These are phyloP conservation scores for Clunio marinus DNA, from an alignment of 2,888 invertebrate genomes.

Conservation along the genomic window DNA sequence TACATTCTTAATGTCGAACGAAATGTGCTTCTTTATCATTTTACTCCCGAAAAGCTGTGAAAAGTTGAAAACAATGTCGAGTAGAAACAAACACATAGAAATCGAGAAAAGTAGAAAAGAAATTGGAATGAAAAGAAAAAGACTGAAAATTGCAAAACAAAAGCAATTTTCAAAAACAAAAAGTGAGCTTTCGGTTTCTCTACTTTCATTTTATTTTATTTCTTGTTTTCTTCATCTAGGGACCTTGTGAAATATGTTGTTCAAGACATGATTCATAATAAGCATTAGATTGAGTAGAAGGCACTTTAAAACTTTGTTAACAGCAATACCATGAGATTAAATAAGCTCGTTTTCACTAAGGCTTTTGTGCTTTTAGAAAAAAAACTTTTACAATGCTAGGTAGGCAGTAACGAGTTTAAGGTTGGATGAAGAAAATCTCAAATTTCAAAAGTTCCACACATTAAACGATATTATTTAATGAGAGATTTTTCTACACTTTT, in stretches of 20 bases:
- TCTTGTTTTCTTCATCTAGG: not conserved
- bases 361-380: no score
- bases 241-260: constrained; percentile 13
- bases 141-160: constrained; percentile 25
- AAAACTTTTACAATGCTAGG: no score
- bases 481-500: not conserved
- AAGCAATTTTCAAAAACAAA: constrained; percentile 24
- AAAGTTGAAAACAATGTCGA: not conserved
- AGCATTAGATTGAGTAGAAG: constrained; percentile 22
- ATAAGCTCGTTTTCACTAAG: no score
- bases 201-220: not conserved
- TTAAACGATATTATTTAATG: not conserved
- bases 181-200: not conserved
- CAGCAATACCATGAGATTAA: not conserved
- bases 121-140: not conserved
- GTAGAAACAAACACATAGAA: not conserved
- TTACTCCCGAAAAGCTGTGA: not conserved
- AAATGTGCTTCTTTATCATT: constrained; percentile 18
- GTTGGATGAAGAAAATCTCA: no score
- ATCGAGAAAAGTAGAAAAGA: not conserved
- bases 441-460: no score
- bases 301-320: constrained; percentile 2
- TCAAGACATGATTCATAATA: constrained; percentile 16
- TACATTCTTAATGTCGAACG: not conserved
- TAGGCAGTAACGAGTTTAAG: no score